A percentile compares a stretch with the other conserved stretches of the same genome.
These are phyloP conservation scores for Aeoliscus strigatus DNA, from an alignment of 2,797 vertebrate species.

Conservation along the genomic window DNA sequence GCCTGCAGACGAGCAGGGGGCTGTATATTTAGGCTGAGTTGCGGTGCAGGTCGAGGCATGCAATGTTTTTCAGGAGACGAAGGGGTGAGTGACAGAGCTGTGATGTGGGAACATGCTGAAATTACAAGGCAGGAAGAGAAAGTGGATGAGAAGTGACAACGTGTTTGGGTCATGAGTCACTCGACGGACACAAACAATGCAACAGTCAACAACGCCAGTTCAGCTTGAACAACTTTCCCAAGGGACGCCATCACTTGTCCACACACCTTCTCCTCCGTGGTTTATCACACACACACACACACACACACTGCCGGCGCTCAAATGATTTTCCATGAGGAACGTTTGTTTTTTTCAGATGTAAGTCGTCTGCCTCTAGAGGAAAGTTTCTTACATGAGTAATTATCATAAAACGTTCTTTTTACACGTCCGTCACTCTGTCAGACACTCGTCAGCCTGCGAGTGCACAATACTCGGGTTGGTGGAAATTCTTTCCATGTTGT, in stretches of 20 bases:
- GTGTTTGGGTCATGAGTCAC: conserved; percentile 62
- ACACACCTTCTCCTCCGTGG: conserved; percentile 27
- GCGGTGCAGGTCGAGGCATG: conserved; percentile 55
- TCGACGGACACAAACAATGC: conserved; percentile 56
- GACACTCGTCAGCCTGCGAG: conserved; percentile 40
- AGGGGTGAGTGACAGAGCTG: conserved; percentile 60
- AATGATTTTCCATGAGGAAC: conserved; percentile 44
- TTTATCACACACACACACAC: conserved; percentile 27
- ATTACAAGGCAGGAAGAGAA: conserved; percentile 66
- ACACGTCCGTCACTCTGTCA: conserved; percentile 46
- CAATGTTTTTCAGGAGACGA: conserved; percentile 55
- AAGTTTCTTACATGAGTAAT: conserved; percentile 51
- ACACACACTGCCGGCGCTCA: conserved; percentile 40
- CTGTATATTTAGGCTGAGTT: conserved; percentile 64
- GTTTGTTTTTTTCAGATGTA: conserved; percentile 24
- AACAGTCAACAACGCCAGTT: conserved; percentile 38
- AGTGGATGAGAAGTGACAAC: conserved; percentile 43
- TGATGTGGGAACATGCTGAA: conserved; percentile 65
- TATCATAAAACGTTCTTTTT: conserved; percentile 52
- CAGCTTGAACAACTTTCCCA: conserved; percentile 59
- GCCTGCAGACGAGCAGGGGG: conserved; percentile 35
- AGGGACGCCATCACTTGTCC: conserved; percentile 56
- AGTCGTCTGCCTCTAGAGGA: conserved; percentile 16
- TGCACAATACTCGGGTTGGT: conserved; percentile 40
- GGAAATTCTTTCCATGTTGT: conserved; percentile 65